Evolutionary conservation across 2,113 vertebrate genomes (phyloP).

Genomic region (Notarius quadriscutis): DNA sequence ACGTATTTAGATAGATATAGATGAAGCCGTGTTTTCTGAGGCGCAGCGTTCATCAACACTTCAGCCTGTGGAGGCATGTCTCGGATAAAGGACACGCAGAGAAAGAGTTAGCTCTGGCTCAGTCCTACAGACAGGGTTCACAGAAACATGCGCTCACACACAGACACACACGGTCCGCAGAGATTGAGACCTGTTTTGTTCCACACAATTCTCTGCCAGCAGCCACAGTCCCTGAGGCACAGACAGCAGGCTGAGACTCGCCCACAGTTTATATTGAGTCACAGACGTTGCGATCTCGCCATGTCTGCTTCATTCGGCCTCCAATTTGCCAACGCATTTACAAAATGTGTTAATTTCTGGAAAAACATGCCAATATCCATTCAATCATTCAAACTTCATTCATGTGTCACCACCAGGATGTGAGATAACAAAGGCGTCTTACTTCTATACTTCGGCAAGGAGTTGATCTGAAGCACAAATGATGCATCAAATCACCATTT

Average conservation of each 20-base stretch:
- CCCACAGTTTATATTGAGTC: slow-evolving; percentile 12
- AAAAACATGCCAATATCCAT: not conserved
- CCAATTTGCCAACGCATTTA: not conserved
- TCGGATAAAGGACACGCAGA: not conserved
- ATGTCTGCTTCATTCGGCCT: not conserved
- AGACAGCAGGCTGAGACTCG: slow-evolving; percentile 26
- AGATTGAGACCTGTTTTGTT: slow-evolving; percentile 33
- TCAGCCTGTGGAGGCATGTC: slow-evolving; percentile 31
- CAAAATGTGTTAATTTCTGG: not conserved
- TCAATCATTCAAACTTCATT: not conserved
- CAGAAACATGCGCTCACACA: not conserved
- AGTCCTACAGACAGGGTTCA: not conserved
- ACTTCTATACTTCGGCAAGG: too few relatives aligned
- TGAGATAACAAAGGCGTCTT: not conserved
- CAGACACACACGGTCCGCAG: slow-evolving; percentile 1
- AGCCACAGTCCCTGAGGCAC: slow-evolving; percentile 16
- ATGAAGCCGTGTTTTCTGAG: slow-evolving; percentile 8
- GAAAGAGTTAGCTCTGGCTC: not conserved
- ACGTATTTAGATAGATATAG: slow-evolving; percentile 26
- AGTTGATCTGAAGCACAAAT: not conserved
- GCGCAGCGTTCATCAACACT: slow-evolving; percentile 30
- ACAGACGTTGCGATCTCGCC: not conserved
- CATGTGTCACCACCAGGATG: not conserved
- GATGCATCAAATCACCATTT: not conserved
- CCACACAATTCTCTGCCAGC: slow-evolving; percentile 11